These are phyloP conservation scores for Hydrophis major DNA, from an alignment of 2,797 vertebrate species.

Conservation along the genomic window DNA sequence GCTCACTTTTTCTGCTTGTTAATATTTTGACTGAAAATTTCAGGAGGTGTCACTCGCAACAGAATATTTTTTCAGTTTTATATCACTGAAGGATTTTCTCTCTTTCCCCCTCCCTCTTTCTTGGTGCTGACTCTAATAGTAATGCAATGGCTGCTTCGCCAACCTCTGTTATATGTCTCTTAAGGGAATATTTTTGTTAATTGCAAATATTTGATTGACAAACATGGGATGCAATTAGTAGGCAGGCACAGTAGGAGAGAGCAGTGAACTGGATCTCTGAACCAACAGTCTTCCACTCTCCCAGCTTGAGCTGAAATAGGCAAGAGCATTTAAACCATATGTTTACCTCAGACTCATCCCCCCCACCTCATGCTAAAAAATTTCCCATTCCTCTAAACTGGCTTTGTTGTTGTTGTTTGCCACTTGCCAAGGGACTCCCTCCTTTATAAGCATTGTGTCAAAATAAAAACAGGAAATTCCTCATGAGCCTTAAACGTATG, in stretches of 20 bases:
- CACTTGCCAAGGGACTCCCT: conserved; percentile 69
- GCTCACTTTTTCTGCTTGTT: conserved; percentile 73
- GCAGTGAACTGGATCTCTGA: conserved; percentile 93
- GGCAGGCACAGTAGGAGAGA: conserved; percentile 82
- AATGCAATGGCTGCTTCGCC: conserved; percentile 68
- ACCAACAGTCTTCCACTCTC: conserved; percentile 88
- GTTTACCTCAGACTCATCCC: conserved; percentile 77
- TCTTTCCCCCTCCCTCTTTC: conserved; percentile 45
- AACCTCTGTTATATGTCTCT: conserved; percentile 76
- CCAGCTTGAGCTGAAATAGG: conserved; percentile 86
- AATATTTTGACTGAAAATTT: conserved; percentile 77
- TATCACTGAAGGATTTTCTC: conserved; percentile 23
- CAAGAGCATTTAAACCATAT: conserved; percentile 90
- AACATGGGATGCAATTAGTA: conserved; percentile 95
- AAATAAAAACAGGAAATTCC: conserved; percentile 66
- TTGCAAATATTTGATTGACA: conserved; percentile 96
- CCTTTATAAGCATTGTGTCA: conserved; percentile 59
- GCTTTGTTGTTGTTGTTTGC: conserved; percentile 44
- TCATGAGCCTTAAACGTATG: conserved; percentile 59
- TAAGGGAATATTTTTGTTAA: conserved; percentile 85
- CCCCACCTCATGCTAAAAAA: conserved; percentile 42
- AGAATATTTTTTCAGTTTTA: conserved; percentile 53
- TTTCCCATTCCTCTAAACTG: conserved; percentile 74
- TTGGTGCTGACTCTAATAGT: conserved; percentile 63
- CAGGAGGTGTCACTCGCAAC: conserved; percentile 60